Evolutionary conservation across 1,140 invertebrate species (phyloP).

Genomic region (Drosophila ironensis): DNA sequence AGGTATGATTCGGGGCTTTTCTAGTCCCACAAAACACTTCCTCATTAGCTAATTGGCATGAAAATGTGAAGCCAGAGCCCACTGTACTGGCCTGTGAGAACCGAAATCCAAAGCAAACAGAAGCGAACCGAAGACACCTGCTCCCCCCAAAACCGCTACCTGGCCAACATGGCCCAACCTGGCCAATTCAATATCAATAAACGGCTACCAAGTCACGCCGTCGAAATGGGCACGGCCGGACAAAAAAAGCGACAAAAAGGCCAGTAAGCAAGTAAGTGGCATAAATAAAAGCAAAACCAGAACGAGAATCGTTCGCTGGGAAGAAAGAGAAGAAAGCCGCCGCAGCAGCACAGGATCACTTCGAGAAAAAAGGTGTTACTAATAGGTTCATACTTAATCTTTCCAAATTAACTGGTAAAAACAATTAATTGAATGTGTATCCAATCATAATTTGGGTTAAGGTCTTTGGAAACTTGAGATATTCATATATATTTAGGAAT

Average conservation of each 20-base stretch:
- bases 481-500: no score
- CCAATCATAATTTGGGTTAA: no score
- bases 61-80: constrained; percentile 46
- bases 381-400: not conserved
- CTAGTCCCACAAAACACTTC: constrained; percentile 46
- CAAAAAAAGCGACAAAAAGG: constrained; percentile 45
- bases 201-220: constrained; percentile 68
- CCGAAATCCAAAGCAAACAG: constrained; percentile 3
- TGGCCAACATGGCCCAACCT: not conserved
- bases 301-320: constrained; percentile 39
- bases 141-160: not conserved
- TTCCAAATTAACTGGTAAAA: no score
- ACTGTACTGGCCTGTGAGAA: constrained; percentile 59
- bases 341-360: constrained; percentile 18
- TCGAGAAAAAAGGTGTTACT: not conserved
- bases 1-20: constrained; percentile 25
- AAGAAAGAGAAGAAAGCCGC: constrained; percentile 60
- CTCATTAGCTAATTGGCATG: constrained; percentile 76
- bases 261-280: constrained; percentile 31
- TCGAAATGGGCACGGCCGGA: constrained; percentile 71
- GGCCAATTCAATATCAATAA: constrained; percentile 42
- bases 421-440: no score
- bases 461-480: no score
- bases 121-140: no score
- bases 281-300: constrained; percentile 62